A percentile compares a stretch with the other conserved stretches of the same genome.
These are phyloP conservation scores for Lathronympha strigana DNA, from an alignment of 2,888 invertebrate species.

Conservation along the genomic window DNA sequence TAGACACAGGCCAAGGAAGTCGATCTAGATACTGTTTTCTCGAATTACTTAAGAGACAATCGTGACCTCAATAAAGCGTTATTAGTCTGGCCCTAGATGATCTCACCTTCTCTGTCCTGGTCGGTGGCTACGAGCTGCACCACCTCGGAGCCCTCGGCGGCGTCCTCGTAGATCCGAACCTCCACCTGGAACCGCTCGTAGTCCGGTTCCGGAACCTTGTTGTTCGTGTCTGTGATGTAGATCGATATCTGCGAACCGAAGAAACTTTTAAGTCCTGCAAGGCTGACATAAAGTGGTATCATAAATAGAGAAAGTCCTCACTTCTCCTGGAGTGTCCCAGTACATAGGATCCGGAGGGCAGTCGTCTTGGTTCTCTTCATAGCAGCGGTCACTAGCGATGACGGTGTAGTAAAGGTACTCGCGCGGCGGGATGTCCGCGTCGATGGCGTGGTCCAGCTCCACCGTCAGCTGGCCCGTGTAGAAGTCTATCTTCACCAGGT, in stretches of 20 bases:
- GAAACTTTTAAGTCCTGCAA: too few relatives aligned
- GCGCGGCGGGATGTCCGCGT: slow-evolving; percentile 81
- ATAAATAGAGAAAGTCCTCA: slow-evolving; percentile 54
- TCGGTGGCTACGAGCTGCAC: slow-evolving; percentile 74
- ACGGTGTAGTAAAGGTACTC: slow-evolving; percentile 81
- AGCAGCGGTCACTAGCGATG: slow-evolving; percentile 79
- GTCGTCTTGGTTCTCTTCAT: slow-evolving; percentile 52
- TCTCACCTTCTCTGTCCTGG: slow-evolving; percentile 84
- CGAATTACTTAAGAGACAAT: too few relatives aligned
- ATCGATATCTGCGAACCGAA: slow-evolving; percentile 83
- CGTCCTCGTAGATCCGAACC: slow-evolving; percentile 80
- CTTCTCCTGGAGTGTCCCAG: slow-evolving; percentile 68
- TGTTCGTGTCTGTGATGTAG: slow-evolving; percentile 85
- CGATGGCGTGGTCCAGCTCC: slow-evolving; percentile 68
- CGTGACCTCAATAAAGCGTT: too few relatives aligned
- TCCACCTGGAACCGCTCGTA: slow-evolving; percentile 57
- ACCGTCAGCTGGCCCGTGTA: slow-evolving; percentile 82
- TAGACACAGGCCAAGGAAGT: too few relatives aligned
- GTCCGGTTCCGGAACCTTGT: slow-evolving; percentile 78
- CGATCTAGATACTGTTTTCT: too few relatives aligned
- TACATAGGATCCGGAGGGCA: slow-evolving; percentile 65
- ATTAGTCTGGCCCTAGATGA: too few relatives aligned
- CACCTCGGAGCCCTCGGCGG: slow-evolving; percentile 66
- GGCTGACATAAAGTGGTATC: slow-evolving; percentile 20
- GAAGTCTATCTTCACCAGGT: slow-evolving; percentile 78